Evolutionary conservation across 2,888 invertebrate species (phyloP), one percentile per base, ranked within the genome.

Genomic region (Helobdella robusta): DNA sequence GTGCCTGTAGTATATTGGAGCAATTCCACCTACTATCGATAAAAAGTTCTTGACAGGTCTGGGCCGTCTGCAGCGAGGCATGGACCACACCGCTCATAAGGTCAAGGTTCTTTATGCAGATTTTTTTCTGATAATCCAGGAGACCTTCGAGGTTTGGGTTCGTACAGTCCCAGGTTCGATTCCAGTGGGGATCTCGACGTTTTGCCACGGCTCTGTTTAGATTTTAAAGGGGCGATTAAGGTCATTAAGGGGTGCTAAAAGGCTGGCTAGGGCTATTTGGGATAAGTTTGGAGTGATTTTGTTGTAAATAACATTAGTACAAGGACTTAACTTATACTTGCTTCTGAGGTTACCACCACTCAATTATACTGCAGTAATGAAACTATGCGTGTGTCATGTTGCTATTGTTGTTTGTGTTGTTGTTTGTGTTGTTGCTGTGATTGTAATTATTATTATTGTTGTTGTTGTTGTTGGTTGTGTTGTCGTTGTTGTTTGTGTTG

Each of bases 21-120:
- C 89, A 90, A 81, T 90, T 89, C 89, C 89, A 90, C 67, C 89
- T 81, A 69, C 87, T 83, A 73, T 87, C 84, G 32, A 83, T 82
- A 79, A 89, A 88, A 30, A 86, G 83, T 69, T 83, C 80, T 77
- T 86, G 85, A 79, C 89, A 90, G 5, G 75, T 75, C 68, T 84
- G 81, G 61, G 85, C 83, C 4, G 88, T 84, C 34, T 76, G 71
- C 66, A 85, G 81, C 3, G 89, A 87, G 0, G 89, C 89, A 61
- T 84, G 83, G n/a, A 86, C 85, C 67, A 89, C 84, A 74, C 86
- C 85, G 61, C 85, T 84, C 88, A 90, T 88, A 11, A 77, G 70
- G 68, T 77, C 77, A 46, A 77, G 70, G 68, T 76, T 73, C 54
- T 75, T 71, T 54, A 73, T 71, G 69, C 77, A 77, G 34, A 76